These are phyloP conservation scores for Sclerurus mexicanus DNA, from an alignment of 2,113 vertebrate genomes.

Conservation along the genomic window DNA sequence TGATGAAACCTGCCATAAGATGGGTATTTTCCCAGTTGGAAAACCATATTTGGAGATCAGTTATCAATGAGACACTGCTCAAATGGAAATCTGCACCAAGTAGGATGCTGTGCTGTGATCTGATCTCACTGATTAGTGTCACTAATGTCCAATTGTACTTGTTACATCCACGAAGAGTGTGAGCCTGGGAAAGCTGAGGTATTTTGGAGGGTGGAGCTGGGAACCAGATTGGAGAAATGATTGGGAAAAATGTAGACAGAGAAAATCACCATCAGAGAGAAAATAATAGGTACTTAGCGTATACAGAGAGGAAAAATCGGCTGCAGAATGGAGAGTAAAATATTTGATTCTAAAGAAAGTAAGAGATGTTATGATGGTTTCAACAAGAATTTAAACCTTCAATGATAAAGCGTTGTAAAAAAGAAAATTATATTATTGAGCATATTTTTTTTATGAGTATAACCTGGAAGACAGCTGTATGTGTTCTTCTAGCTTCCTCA, in stretches of 20 bases:
- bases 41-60: not conserved
- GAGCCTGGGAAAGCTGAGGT: not conserved
- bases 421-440: not conserved
- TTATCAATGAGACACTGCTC: not conserved
- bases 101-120: not conserved
- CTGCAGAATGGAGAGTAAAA: not conserved
- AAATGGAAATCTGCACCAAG: not conserved
- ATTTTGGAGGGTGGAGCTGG: not conserved
- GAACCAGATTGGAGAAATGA: not conserved
- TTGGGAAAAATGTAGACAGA: not conserved
- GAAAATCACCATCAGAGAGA: not conserved
- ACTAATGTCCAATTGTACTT: not conserved
- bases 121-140: not conserved
- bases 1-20: not conserved
- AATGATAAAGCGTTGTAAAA: not conserved
- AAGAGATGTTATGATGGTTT: not conserved
- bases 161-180: accelerated
- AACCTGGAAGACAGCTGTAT: not conserved
- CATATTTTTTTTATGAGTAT: not conserved
- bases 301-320: not conserved
- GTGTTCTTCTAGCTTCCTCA: not conserved
- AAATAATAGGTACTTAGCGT: not conserved
- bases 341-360: not conserved
- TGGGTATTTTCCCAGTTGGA: not conserved
- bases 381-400: not conserved